A percentile compares a stretch with the other conserved stretches of the same genome.
Evolutionary conservation across 2,888 invertebrate genomes (phyloP).

Genomic region (Tubulanus polymorphus): DNA sequence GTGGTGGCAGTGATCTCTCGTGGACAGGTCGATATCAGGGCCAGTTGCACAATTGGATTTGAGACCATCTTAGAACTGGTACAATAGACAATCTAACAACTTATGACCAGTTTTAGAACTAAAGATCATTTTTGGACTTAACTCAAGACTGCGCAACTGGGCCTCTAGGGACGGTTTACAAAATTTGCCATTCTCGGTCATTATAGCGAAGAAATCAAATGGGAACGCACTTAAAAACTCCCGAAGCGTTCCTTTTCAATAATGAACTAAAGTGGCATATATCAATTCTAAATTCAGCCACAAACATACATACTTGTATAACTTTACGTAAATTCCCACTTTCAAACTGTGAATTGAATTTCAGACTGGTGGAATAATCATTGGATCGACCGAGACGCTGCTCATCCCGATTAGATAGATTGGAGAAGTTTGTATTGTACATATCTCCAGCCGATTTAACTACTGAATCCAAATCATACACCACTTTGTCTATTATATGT

Average conservation of each 20-base stretch:
- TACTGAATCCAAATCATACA: constrained; percentile 67
- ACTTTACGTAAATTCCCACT: constrained; percentile 79
- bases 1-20: too few species aligned
- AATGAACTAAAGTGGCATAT: too few species aligned
- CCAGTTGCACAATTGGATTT: too few species aligned
- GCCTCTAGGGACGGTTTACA: too few species aligned
- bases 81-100: too few species aligned
- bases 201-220: too few species aligned
- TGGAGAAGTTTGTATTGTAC: constrained; percentile 26
- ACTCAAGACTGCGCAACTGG: too few species aligned
- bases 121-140: too few species aligned
- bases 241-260: neutral
- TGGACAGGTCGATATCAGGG: too few species aligned
- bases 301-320: constrained; percentile 63
- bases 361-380: constrained; percentile 54
- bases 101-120: too few species aligned
- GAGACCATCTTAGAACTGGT: too few species aligned
- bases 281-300: neutral
- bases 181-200: too few species aligned
- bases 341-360: constrained; percentile 82
- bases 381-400: constrained; percentile 30
- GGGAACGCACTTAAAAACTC: neutral
- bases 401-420: constrained; percentile 40
- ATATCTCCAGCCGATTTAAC: constrained; percentile 27
- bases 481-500: constrained; percentile 60